Conservation (phyloP, 2,113 vertebrate genomes). For the Egretta garzetta region DNA sequence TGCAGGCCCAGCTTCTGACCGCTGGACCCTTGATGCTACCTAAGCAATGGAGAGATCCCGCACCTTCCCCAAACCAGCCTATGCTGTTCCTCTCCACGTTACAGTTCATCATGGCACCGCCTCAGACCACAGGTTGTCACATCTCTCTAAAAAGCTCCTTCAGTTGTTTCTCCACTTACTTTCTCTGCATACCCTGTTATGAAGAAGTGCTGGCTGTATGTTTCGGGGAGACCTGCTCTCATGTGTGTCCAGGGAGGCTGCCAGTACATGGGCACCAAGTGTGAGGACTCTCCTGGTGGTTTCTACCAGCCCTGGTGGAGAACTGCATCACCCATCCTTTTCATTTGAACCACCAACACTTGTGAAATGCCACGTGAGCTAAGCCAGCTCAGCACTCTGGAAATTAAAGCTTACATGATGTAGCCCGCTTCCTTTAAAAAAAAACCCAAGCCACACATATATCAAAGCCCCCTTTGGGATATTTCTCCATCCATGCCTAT, state of each 20-base stretch:
- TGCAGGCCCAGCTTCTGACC: background rate
- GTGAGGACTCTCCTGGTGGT: background rate
- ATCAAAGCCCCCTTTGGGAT: background rate
- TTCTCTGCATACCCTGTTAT: background rate
- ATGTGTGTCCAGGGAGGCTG: background rate
- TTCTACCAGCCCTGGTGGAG: background rate
- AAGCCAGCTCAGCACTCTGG: background rate
- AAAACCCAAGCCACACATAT: background rate
- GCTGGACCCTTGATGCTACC: background rate
- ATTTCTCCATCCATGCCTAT: background rate
- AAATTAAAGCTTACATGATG: background rate
- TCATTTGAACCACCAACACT: background rate
- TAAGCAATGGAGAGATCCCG: background rate
- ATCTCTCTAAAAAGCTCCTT: background rate
- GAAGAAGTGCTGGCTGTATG: background rate
- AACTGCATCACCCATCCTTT: background rate
- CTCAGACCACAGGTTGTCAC: background rate
- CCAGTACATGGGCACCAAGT: background rate
- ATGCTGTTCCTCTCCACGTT: accelerated
- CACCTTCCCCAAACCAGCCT: background rate
- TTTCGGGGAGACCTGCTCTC: background rate
- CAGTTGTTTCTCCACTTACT: background rate
- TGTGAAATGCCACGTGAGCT: background rate
- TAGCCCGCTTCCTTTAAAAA: background rate
- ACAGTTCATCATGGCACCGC: accelerated